Evolutionary conservation across 2,113 vertebrate species (phyloP).

Genomic region (Herpailurus yagouaroundi): DNA sequence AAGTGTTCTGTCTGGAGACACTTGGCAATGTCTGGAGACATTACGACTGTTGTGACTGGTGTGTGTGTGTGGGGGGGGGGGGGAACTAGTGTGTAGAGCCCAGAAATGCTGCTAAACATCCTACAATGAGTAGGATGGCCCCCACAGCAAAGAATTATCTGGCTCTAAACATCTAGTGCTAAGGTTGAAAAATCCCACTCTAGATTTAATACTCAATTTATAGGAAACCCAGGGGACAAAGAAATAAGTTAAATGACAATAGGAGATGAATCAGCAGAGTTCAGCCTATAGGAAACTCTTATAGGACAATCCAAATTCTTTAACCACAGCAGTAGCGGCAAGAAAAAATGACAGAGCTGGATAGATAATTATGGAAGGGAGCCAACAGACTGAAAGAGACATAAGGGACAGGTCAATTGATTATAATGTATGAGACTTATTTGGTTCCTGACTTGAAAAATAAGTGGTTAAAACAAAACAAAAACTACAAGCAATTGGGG

Average conservation of each 20-base stretch:
- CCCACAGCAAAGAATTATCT: background rate
- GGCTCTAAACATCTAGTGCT: background rate
- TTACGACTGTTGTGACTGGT: fast-evolving
- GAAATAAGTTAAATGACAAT: background rate
- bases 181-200: background rate
- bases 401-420: no score
- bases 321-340: background rate
- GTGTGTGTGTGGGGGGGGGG: background rate
- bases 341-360: background rate
- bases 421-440: background rate
- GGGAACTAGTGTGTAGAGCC: background rate
- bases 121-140: background rate
- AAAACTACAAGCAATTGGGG: background rate
- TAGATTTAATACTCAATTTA: background rate
- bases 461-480: background rate
- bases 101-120: background rate
- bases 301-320: background rate
- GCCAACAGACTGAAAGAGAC: background rate
- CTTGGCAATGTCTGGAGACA: background rate
- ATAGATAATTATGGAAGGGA: background rate
- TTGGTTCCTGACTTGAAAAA: background rate
- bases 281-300: background rate
- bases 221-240: background rate
- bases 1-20: background rate
- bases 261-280: background rate